Conservation (phyloP, 30 jellyfish, hydroid and myxozoan genomes). For the Aurelia aurita complex sp. Pacific region DNA sequence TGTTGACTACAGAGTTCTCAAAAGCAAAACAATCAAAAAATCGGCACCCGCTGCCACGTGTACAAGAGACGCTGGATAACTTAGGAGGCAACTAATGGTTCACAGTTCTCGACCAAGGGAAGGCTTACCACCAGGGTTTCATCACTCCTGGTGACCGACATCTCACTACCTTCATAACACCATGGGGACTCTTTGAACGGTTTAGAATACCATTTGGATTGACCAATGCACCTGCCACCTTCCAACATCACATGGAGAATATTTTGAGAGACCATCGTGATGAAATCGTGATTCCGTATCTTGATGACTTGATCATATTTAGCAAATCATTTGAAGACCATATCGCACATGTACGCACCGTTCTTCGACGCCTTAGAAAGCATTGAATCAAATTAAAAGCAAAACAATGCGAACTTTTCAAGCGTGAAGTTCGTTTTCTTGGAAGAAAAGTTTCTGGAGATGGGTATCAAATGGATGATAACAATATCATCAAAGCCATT, state of each 20-base stretch:
- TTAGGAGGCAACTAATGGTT: no score
- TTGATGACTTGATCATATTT: conserved; percentile 35
- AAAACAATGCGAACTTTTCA: conserved; percentile 17
- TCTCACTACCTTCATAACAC: conserved; percentile 66
- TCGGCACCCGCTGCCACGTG: conserved; percentile 60
- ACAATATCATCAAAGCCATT: conserved; percentile 28
- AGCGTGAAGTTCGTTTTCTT: conserved; percentile 36
- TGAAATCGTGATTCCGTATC: conserved; percentile 47
- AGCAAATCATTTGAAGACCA: conserved; percentile 6
- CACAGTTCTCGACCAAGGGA: no score
- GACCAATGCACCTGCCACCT: conserved; percentile 57
- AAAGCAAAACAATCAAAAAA: conserved; percentile 33
- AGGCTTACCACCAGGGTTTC: no score
- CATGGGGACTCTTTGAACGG: conserved; percentile 78
- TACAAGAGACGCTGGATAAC: conserved; percentile 31
- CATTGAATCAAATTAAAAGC: conserved; percentile 39
- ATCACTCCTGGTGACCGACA: conserved; percentile 13
- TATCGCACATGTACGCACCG: conserved; percentile 16
- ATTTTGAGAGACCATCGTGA: conserved; percentile 31
- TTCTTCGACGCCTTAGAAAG: conserved; percentile 6
- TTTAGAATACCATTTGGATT: conserved; percentile 59
- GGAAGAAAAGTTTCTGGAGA: conserved; percentile 44
- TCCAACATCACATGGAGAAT: conserved; percentile 52
- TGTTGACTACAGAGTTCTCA: conserved; percentile 32
- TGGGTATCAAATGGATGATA: conserved; percentile 45